These are phyloP conservation scores for Dynastes grantii DNA, from an alignment of 2,888 invertebrate species.

Conservation along the genomic window DNA sequence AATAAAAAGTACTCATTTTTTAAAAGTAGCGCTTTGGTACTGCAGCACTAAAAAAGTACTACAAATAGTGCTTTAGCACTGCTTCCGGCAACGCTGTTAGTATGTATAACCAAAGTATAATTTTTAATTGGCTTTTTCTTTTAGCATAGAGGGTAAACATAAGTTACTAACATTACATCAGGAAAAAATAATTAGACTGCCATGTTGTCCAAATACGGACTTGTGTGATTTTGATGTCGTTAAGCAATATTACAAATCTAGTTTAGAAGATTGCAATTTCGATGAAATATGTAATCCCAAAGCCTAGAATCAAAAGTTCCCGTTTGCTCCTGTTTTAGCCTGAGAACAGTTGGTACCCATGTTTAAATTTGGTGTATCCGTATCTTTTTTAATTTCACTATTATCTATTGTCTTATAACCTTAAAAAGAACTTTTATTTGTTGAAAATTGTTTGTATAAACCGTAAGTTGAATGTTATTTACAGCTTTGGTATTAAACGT, in stretches of 20 bases:
- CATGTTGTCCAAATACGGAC: constrained; percentile 76
- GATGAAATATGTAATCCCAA: constrained; percentile 76
- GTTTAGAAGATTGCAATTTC: constrained; percentile 79
- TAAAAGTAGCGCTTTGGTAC: too few species aligned
- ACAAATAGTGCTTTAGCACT: too few species aligned
- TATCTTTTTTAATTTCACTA: neutral
- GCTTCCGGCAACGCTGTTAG: neutral
- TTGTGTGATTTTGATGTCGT: constrained; percentile 79
- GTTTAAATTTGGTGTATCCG: neutral
- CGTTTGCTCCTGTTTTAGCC: too few species aligned
- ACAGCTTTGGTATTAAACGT: neutral
- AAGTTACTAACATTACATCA: constrained; percentile 82
- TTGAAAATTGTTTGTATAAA: neutral
- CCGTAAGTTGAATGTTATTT: too few species aligned
- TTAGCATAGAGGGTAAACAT: constrained; percentile 63
- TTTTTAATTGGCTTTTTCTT: constrained; percentile 12
- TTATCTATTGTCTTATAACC: neutral
- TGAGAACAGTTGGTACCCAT: too few species aligned
- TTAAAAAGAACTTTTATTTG: neutral
- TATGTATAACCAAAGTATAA: neutral
- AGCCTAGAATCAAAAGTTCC: neutral
- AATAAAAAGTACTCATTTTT: too few species aligned
- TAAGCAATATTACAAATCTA: constrained; percentile 74
- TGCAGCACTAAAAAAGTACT: too few species aligned
- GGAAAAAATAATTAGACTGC: constrained; percentile 79